phyloP scores from a whole-genome alignment of 2,888 invertebrate species.

The Eristalis pertinax region DNA sequence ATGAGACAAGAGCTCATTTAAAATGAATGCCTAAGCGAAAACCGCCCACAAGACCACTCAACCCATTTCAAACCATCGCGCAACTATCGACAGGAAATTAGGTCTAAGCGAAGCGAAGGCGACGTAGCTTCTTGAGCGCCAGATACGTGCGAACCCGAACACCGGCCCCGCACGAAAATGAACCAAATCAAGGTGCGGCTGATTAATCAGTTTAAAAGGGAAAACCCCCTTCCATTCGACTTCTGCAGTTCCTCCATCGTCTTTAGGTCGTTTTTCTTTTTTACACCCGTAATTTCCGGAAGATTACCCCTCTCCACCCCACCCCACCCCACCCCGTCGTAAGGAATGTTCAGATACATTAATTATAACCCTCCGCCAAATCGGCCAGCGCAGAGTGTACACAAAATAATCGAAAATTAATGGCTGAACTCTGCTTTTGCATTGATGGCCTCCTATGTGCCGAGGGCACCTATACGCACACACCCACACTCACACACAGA shows the following conservation, averaged over 20 bases:
- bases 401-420: slow-evolving; percentile 67
- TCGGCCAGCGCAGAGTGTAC: background rate
- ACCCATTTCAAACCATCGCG: background rate
- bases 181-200: slow-evolving; percentile 63
- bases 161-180: slow-evolving; percentile 1
- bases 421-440: slow-evolving; percentile 33
- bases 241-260: too few species aligned
- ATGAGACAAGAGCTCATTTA: slow-evolving; percentile 1
- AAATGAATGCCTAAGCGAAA: slow-evolving; percentile 3
- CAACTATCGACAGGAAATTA: slow-evolving; percentile 50
- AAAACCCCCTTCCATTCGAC: slow-evolving; percentile 50
- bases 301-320: slow-evolving; percentile 31
- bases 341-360: slow-evolving; percentile 36
- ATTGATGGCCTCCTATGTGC: background rate
- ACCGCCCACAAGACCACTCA: background rate
- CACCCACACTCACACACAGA: slow-evolving; percentile 4
- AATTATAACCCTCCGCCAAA: slow-evolving; percentile 58
- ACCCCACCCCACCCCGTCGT: background rate
- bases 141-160: slow-evolving; percentile 15
- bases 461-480: slow-evolving; percentile 17
- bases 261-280: background rate
- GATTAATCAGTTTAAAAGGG: slow-evolving; percentile 71
- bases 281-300: slow-evolving; percentile 62
- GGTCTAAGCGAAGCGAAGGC: slow-evolving; percentile 21
- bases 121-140: too few species aligned